Base-by-base conservation (phyloP, 2,797 vertebrate species). In the Arctocebus calabarensis region DNA sequence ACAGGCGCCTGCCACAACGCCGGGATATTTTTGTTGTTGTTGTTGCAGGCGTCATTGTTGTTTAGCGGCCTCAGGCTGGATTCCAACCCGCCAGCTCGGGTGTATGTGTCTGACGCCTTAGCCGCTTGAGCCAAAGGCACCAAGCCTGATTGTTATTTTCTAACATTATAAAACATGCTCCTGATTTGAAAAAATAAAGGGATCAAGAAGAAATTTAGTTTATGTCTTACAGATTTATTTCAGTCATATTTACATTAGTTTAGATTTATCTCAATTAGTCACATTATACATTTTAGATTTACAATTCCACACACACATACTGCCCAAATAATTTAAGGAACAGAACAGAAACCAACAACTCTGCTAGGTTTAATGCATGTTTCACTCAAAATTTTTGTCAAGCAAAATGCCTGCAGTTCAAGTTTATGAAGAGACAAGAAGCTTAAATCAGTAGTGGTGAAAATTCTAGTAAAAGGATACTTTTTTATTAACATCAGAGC, bases 331-430 rank as follows among this genome's bases (percentile, higher is more conserved):
- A 77, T 55, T 84, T 81, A 77, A 81, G 62, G 48, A 83, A 59
- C 70, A 91, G 94, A 89, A 84, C 1, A 0, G 13, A 77, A 57
- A 29, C 5, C 37, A 78, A 34, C 25, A n/a, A 37, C 23, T 90
- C 43, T 59, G 74, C 55, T 34, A 71, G 7, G 29, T 34, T 78
- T 71, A 93, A 71, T 12, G 17, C 14, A 23, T 14, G 88, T 85
- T n/a, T 87, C 79, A 48, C 12, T 94, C 81, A 93, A 79, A 57
- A 84, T 66, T 57, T 59, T n/a, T 91, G 73, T 90, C 62, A 71
- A 70, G 45, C 59, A 83, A 61, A 74, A 48, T 48, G 14, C 45
- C 45, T 48, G 12, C 73, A 90, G 29, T 19, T 86, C 17, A 82
- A 68, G 0, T 52, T 96, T 84, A 66, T 88, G 84, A 88, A 88